Conservation (phyloP, 2,113 vertebrate genomes). For the Cheirogaleus medius region DNA sequence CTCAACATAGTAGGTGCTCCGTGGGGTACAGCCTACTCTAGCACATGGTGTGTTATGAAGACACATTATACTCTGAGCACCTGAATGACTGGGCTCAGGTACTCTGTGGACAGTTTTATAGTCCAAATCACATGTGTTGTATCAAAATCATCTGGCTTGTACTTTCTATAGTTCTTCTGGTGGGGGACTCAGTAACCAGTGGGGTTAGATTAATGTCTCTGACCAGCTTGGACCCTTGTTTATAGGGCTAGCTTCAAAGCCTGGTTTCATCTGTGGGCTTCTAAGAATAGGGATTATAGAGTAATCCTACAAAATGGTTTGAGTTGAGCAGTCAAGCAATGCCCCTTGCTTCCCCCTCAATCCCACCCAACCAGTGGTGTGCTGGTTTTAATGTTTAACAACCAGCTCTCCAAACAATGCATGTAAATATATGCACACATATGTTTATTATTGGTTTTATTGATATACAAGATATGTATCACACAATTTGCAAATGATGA, state of each 20-base stretch:
- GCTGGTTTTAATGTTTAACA: background rate
- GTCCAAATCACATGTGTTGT: background rate
- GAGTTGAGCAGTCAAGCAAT: background rate
- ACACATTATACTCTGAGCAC: background rate
- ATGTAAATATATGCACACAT: background rate
- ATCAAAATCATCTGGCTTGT: background rate
- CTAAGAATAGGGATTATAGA: background rate
- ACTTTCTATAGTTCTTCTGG: background rate
- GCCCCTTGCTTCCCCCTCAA: background rate
- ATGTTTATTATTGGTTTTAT: background rate
- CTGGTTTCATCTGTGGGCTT: background rate
- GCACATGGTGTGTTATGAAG: background rate
- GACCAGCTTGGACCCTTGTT: background rate
- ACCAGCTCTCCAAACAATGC: background rate
- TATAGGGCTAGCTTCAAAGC: background rate
- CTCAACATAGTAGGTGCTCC: background rate
- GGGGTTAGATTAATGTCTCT: background rate
- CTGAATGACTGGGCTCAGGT: background rate
- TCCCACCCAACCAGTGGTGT: background rate
- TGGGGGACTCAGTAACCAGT: background rate
- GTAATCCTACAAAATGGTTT: background rate
- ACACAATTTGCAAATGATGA: background rate
- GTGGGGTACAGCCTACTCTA: background rate
- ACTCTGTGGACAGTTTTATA: background rate
- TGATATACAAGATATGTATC: background rate